These are phyloP conservation scores for Pagrus major DNA, from an alignment of 2,113 vertebrate species.

Conservation along the genomic window DNA sequence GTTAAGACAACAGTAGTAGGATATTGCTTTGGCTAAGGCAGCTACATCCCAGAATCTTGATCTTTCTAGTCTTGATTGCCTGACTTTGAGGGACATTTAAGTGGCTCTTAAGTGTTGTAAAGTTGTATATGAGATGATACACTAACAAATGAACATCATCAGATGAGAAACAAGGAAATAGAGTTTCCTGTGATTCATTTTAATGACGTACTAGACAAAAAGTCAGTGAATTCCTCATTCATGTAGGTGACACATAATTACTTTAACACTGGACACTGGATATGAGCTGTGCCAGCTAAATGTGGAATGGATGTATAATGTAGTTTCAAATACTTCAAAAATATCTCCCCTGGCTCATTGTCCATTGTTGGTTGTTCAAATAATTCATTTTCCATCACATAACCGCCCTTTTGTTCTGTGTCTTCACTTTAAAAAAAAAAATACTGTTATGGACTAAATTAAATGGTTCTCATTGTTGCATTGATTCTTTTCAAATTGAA, in stretches of 20 bases:
- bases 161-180: background rate
- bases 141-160: background rate
- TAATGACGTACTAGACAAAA: background rate
- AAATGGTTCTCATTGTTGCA: constrained; percentile 31
- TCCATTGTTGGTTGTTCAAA: background rate
- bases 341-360: background rate
- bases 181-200: background rate
- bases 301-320: constrained; percentile 6
- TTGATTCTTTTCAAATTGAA: constrained; percentile 10
- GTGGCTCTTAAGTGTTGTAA: no score
- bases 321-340: background rate
- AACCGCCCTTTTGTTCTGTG: constrained; percentile 11
- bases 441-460: constrained; percentile 13
- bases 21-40: no score
- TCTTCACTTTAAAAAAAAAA: constrained; percentile 25
- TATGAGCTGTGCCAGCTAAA: background rate
- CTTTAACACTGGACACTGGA: background rate
- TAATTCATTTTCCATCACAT: constrained; percentile 5
- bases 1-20: no score
- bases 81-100: background rate
- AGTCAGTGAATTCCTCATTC: background rate
- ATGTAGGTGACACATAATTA: background rate
- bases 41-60: background rate
- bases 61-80: background rate
- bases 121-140: no score